A percentile compares a stretch with the other conserved stretches of the same genome.
phyloP scores from a whole-genome alignment of 2,888 invertebrate species.

The Cheilosia variabilis region DNA sequence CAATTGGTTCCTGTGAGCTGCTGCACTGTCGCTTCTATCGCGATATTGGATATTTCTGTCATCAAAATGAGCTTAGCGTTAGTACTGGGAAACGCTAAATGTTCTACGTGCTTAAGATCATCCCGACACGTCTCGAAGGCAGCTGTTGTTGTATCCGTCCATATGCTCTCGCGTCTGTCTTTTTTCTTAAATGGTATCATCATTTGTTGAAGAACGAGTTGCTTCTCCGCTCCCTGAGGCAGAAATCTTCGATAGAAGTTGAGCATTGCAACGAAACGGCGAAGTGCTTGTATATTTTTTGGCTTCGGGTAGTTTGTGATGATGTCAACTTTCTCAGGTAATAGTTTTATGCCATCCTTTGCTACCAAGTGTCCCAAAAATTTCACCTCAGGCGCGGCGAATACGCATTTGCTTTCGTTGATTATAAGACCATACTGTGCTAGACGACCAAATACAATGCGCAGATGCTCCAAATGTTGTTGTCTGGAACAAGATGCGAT shows the following conservation, averaged over 20 bases:
- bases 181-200: not conserved
- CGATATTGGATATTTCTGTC: slow-evolving; percentile 1
- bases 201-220: slow-evolving; percentile 1
- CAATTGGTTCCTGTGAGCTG: not conserved
- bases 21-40: not conserved
- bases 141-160: not conserved
- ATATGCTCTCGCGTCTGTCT: not conserved
- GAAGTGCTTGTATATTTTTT: not conserved
- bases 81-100: not conserved
- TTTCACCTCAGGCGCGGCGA: not conserved
- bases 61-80: not conserved
- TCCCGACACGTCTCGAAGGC: not conserved
- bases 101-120: not conserved
- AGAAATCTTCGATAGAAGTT: not conserved
- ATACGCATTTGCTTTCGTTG: not conserved
- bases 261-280: slow-evolving; percentile 3
- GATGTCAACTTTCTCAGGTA: not conserved
- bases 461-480: not conserved
- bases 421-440: not conserved
- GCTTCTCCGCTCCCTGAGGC: not conserved
- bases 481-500: not conserved
- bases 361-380: not conserved
- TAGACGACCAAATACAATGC: not conserved
- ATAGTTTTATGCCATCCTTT: not conserved
- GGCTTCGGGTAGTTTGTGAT: not conserved